Evolutionary conservation across 2,888 invertebrate genomes (phyloP), one percentile per base, ranked within the genome.

Genomic region (Gisinianus flammeolus): DNA sequence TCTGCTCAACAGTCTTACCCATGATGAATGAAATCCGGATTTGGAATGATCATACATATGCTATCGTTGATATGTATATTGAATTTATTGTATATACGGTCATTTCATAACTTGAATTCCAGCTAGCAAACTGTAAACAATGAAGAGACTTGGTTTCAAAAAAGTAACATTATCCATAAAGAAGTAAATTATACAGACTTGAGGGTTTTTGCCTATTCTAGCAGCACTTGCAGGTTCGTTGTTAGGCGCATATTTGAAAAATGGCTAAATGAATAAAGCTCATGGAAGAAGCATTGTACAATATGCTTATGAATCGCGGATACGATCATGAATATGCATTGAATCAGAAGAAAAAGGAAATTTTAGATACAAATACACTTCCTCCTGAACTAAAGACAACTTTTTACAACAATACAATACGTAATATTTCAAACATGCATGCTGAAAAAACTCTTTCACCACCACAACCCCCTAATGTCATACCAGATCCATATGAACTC

Each of bases 201-300:
- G 74, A 6, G 75, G 69, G 28, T 58, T 69, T 52, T 64, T 71
- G 31, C 78, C 74, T 2, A 26, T 79, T 4, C 22, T 75, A 31
- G 62, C 70, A 0, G 19, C 69, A 28, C n/a, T 79, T 67, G 69
- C 75, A 5, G 28, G 24, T 22, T 58, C 70, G 28, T 19, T 71
- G 0, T 26, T 35, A 0, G 12, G 35, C n/a, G n/a, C n/a, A n/a
- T n/a, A n/a, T n/a, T n/a, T n/a, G n/a, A n/a, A n/a, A n/a, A 62
- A 75, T 70, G 69, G 72, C 72, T 56, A 79, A 70, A 44, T 64
- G 75, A 44, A 70, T 70, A 62, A 74, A 68, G 64, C 35, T 79
- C 10, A 52, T 79, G 30, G 19, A 56, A 4, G 79, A 75, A n/a
- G 19, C 70, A 2, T n/a, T 75, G 22, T 75, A 31, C 28, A 58